These are phyloP conservation scores for Eremobia ochroleuca DNA, from an alignment of 2,888 invertebrate species.

Conservation along the genomic window DNA sequence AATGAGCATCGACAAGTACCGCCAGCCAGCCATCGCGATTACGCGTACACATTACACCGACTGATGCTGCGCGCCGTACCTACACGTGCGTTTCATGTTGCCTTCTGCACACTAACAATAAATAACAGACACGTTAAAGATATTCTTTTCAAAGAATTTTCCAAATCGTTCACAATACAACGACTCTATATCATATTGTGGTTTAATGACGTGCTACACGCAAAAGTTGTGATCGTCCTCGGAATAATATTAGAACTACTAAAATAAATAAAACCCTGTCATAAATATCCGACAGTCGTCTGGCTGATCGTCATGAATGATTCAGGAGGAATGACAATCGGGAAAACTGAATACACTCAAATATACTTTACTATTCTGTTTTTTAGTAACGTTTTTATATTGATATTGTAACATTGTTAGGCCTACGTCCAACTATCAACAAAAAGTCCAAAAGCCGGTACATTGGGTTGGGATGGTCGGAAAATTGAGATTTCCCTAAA, in stretches of 20 bases:
- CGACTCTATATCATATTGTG: slow-evolving; percentile 14
- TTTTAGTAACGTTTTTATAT: slow-evolving; percentile 30
- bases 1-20: slow-evolving; percentile 88
- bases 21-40: slow-evolving; percentile 78
- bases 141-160: slow-evolving; percentile 23
- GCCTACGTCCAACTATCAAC: slow-evolving; percentile 19
- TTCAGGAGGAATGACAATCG: slow-evolving; percentile 59
- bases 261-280: slow-evolving; percentile 51
- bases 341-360: slow-evolving; percentile 48
- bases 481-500: slow-evolving; percentile 63
- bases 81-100: slow-evolving; percentile 53
- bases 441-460: slow-evolving; percentile 56
- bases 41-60: slow-evolving; percentile 78
- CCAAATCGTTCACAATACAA: slow-evolving; percentile 23
- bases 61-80: slow-evolving; percentile 66
- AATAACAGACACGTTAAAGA: not conserved
- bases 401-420: slow-evolving; percentile 3
- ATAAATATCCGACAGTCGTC: slow-evolving; percentile 55
- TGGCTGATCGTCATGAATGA: slow-evolving; percentile 59
- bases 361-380: slow-evolving; percentile 30
- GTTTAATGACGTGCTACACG: slow-evolving; percentile 47
- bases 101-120: slow-evolving; percentile 23
- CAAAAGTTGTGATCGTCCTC: slow-evolving; percentile 34
- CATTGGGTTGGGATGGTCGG: slow-evolving; percentile 40
- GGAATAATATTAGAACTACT: slow-evolving; percentile 46